Base-by-base conservation (phyloP, 1,140 invertebrate species). In the Theocolax elegans region DNA sequence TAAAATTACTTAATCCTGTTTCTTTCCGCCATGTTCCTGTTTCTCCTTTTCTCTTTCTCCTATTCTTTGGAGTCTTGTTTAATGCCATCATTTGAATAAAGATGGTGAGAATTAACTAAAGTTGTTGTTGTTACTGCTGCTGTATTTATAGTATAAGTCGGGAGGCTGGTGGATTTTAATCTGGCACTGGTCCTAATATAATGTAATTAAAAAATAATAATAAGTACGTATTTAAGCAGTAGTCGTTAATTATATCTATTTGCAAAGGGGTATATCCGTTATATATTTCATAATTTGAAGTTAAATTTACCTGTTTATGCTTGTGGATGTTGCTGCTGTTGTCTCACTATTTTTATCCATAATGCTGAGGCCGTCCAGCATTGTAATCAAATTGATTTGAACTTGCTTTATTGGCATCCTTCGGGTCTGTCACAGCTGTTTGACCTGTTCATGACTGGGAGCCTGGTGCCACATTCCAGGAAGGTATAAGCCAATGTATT, bases 351-450 rank as follows among this genome's bases (percentile, higher is more conserved):
- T 81, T 97, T 96, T 56, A 94, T 76, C 95, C 89, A 84, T 99
- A 99, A 87, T 99, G 99, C 79, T 99, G 97, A 19, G 95, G 95
- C 98, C 98, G 99, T 79, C 98, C 97, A 38, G 94, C 91, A 53
- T 94, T 97, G 86, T 99, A 99, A 84, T 99, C 97, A 13, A 94
- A 92, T 80, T 97, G 94, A 7, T 91, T 92, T 8, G 91, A 91
- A 74, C 89, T 88, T 25, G 91, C 91, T 78, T 91, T 91, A 6
- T 72, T 76, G 13, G 73, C 78, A 64, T 76, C 67, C 66, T 76
- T 78, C 49, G 79, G 72, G 31, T 85, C 83, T 29, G 66, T 69
- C 10, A 82, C 60, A 70, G 84, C 81, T 29, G 80, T 74, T 72
- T 85, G 83, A 70, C 62, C 82, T 23, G 85, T 83, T 83, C 83